Conservation (phyloP, 92 coral and sea anemone genomes). For the Paragorgia papillata region DNA sequence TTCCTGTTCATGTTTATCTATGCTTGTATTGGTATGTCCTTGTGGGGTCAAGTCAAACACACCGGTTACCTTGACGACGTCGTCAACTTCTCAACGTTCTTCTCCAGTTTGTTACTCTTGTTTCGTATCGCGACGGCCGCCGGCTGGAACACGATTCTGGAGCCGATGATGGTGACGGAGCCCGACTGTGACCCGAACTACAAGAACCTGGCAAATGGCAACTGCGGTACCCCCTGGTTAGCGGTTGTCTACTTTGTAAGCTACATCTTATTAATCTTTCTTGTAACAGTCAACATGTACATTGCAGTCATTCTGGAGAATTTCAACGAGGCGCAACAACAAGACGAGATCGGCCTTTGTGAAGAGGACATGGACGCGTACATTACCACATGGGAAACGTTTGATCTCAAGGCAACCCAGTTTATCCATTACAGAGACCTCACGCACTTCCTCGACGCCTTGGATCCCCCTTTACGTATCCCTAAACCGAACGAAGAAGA, state of each 20-base stretch:
- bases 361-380: constrained; percentile 97
- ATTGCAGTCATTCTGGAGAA: constrained; percentile 99
- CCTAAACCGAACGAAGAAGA: constrained; percentile 85
- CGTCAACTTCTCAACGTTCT: constrained; percentile 92
- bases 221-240: constrained; percentile 86
- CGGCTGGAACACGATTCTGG: constrained; percentile 98
- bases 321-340: constrained; percentile 95
- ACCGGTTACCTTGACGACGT: constrained; percentile 91
- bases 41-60: constrained; percentile 93
- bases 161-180: constrained; percentile 81
- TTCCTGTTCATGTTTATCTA: constrained; percentile 91
- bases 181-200: constrained; percentile 69
- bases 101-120: constrained; percentile 79
- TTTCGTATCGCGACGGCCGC: constrained; percentile 99
- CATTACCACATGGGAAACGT: constrained; percentile 87
- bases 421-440: constrained; percentile 76
- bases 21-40: constrained; percentile 97
- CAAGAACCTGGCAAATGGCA: constrained; percentile 49
- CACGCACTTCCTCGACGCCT: constrained; percentile 84
- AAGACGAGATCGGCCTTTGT: constrained; percentile 92
- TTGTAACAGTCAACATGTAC: constrained; percentile 95
- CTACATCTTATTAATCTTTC: constrained; percentile 85
- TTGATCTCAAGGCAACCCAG: constrained; percentile 82
- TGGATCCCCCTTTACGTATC: constrained; percentile 90
- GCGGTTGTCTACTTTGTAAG: constrained; percentile 94